Evolutionary conservation across 2,113 vertebrate genomes (phyloP).

Genomic region (Crocuta crocuta): DNA sequence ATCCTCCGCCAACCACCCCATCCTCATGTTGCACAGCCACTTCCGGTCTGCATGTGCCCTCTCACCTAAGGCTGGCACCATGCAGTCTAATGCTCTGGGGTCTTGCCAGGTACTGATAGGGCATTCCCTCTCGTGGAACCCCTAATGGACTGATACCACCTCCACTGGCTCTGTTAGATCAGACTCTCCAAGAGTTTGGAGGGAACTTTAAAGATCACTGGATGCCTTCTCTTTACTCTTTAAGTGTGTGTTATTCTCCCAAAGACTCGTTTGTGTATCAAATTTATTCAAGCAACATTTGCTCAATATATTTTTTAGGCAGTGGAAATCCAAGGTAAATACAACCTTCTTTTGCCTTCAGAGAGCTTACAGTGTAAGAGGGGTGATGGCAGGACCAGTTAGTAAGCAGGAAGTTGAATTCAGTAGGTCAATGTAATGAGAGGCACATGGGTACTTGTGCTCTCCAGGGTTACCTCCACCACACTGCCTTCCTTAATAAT

Average conservation of each 20-base stretch:
- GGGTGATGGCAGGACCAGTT: neutral
- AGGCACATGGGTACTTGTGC: neutral
- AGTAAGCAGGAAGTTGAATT: neutral
- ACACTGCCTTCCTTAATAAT: neutral
- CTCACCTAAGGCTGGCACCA: neutral
- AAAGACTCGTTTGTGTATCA: neutral
- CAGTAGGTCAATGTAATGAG: neutral
- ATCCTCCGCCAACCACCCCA: no score
- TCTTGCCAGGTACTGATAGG: neutral
- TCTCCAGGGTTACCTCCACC: neutral
- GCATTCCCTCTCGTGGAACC: neutral
- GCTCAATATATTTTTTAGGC: neutral
- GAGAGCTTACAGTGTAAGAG: neutral
- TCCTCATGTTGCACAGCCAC: accelerated
- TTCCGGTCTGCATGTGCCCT: neutral
- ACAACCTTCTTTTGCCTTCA: neutral
- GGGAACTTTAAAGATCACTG: neutral
- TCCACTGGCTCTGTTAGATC: neutral
- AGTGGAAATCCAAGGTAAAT: neutral
- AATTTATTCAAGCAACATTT: neutral
- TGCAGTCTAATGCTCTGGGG: neutral
- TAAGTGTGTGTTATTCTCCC: neutral
- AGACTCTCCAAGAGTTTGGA: neutral
- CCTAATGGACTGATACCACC: neutral
- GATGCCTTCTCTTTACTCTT: neutral